Evolutionary conservation across 2,113 vertebrate species (phyloP), one percentile per base, ranked within the genome.

Genomic region (Tachysurus fulvidraco): DNA sequence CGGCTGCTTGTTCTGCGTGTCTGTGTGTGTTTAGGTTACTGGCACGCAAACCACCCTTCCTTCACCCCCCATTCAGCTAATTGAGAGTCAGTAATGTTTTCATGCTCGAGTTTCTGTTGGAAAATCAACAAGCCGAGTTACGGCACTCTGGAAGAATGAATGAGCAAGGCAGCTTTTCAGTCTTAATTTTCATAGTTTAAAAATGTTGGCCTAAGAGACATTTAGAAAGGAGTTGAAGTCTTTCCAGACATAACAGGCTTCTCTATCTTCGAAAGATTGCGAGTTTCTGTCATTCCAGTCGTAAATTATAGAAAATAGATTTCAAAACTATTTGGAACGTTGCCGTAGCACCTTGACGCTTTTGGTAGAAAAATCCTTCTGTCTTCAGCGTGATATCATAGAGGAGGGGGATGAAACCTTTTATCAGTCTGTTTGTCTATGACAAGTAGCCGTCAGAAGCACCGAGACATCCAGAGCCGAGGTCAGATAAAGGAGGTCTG

Each of bases 371-470:
- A 25, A 81, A 25, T 87, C 69, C 7, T 12, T 60, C 46, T 46
- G 57, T 69, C 65, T 82, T 81, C 41, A 57, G 74, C 25, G 78
- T 23, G 30, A 76, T 85, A 85, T 87, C 88, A 21, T 21, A 81
- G 67, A 87, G 30, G 28, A 50, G 13, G 36, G 17, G 9, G 10
- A 78, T 74, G 77, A 59, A 80, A 44, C 55, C 83, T 62, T 83
- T 78, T 21, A 25, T 13, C 57, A 44, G 44, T 69, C 41, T 74
- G 71, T 85, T 83, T 83, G 69, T 84, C 60, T 74, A 71, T 86
- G 89, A 85, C 77, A 69, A 44, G 21, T 83, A 82, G 83, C 78
- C 69, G 57, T 85, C 86, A 89, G 52, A 86, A 80, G 84, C 85
- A 86, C 69, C 25, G 54, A 36, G 57, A 25, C 79, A 73, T 55